Evolutionary conservation across 2,888 invertebrate genomes (phyloP).

Genomic region (Epiblema foenella): DNA sequence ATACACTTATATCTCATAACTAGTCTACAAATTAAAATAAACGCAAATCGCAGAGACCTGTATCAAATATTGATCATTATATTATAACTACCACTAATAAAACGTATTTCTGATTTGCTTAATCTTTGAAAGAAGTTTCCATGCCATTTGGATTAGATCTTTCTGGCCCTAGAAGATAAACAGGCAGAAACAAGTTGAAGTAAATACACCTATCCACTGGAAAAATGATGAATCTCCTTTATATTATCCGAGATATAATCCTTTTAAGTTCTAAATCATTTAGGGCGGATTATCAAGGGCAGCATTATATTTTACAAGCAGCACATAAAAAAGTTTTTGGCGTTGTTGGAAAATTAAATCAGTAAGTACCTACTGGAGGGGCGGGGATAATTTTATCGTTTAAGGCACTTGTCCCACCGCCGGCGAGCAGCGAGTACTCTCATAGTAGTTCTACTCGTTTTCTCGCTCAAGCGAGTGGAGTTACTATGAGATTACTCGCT

Average conservation of each 20-base stretch:
- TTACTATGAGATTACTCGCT: too few relatives aligned
- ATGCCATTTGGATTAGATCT: constrained; percentile 56
- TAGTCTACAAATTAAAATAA: too few relatives aligned
- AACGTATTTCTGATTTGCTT: constrained; percentile 5
- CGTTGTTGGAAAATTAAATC: constrained; percentile 39
- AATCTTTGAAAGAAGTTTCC: constrained; percentile 56
- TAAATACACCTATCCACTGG: constrained; percentile 44
- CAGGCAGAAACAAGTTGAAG: constrained; percentile 55
- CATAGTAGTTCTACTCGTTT: too few relatives aligned
- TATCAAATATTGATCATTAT: too few relatives aligned
- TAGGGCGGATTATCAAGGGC: constrained; percentile 53
- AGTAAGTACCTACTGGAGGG: constrained; percentile 16
- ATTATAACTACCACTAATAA: too few relatives aligned
- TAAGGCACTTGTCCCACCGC: too few relatives aligned
- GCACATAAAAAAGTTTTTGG: constrained; percentile 46
- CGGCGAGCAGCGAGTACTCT: too few relatives aligned
- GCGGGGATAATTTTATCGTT: constrained; percentile 22
- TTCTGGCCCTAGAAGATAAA: constrained; percentile 57
- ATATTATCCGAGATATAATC: not conserved
- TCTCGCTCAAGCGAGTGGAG: too few relatives aligned
- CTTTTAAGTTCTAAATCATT: not conserved
- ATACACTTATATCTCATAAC: too few relatives aligned
- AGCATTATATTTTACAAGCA: constrained; percentile 47
- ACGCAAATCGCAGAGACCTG: too few relatives aligned
- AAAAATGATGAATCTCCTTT: not conserved